Evolutionary conservation across 2,113 vertebrate genomes (phyloP), one percentile per base, ranked within the genome.

Genomic region (Isichthys henryi): DNA sequence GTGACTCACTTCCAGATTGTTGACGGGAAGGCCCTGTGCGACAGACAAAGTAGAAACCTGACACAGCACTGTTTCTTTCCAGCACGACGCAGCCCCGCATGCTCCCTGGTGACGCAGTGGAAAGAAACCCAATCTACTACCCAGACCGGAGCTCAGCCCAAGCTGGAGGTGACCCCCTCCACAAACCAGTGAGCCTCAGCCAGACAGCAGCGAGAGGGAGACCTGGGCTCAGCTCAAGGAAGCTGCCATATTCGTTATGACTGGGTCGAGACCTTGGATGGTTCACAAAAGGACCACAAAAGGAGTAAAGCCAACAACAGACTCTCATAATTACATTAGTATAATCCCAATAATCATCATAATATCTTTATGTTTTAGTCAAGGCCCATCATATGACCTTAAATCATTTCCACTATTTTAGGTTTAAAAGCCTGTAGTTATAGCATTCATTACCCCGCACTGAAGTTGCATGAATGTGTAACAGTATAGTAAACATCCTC

Each of bases 111-210:
- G 87, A 58, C 52, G 48, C 70, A 88, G 70, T 52, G 70, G 88
- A 88, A 88, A 88, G 88, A 88, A 88, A 52, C 48, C 49, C 48
- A 21, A 82, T n/a, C 17, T 19, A 87, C 50, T 48, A 17, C n/a
- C 45, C n/a, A 21, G 85, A 87, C 27, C 50, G 49, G 85, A 53
- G 49, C 48, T 86, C 48, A 52, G 45, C 27, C 19, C 48, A 27
- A 53, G 85, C 49, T 48, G 85, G 85, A 53, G 85, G 85, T 87
- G 85, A 87, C 49, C n/a, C 50, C 49, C 27, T 6, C 50, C n/a
- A 39, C 85, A 87, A 31, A 27, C 15, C 48, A 31, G n/a, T 53
- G 85, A 80, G 74, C 49, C 15, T 53, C n/a, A 19, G 21, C 19
- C n/a, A 87, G 27, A 43, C 13, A 9, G 17, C 45, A 13, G 50